These are phyloP conservation scores for Phyto melanocephala DNA, from an alignment of 2,888 invertebrate species.

Conservation along the genomic window DNA sequence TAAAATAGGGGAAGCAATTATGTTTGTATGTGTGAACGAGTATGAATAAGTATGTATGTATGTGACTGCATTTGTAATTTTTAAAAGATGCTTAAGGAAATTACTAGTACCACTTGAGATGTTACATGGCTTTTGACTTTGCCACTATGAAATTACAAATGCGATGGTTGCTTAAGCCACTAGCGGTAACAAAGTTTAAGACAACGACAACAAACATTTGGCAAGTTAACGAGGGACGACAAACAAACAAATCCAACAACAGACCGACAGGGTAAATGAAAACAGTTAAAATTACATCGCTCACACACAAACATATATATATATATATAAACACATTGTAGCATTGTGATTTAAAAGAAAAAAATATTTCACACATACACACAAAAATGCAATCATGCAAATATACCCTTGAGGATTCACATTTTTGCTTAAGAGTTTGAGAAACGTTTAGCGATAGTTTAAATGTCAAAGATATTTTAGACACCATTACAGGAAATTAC, in stretches of 20 bases:
- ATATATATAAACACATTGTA: background rate
- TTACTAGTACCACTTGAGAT: constrained; percentile 63
- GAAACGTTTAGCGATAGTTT: background rate
- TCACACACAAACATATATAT: background rate
- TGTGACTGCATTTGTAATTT: background rate
- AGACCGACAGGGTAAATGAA: background rate
- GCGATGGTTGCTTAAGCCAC: background rate
- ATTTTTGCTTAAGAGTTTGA: background rate
- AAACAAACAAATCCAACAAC: background rate
- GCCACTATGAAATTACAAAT: constrained; percentile 28
- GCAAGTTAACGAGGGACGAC: background rate
- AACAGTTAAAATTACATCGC: background rate
- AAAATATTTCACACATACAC: background rate
- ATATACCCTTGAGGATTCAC: constrained; percentile 5
- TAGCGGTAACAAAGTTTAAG: background rate
- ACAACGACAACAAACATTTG: background rate
- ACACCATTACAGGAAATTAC: background rate
- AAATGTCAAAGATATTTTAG: constrained; percentile 18
- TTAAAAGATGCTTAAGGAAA: constrained; percentile 44
- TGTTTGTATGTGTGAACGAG: background rate
- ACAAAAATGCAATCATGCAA: background rate
- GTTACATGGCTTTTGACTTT: constrained; percentile 65
- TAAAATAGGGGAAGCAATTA: background rate
- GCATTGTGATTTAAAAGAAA: background rate
- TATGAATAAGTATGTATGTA: background rate